Evolutionary conservation across 2,888 invertebrate species (phyloP).

Genomic region (Stenurella melanura): DNA sequence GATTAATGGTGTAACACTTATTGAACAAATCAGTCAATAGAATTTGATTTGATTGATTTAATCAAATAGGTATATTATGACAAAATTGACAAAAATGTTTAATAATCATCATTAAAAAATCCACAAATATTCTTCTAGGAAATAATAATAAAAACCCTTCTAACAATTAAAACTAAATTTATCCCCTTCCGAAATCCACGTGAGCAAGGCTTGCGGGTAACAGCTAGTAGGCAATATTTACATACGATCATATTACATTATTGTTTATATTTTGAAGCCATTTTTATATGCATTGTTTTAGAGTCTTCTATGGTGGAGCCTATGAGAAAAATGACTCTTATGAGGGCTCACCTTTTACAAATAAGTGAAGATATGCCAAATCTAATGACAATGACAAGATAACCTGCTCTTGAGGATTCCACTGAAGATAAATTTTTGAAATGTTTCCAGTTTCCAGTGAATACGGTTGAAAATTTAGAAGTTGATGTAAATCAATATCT

Average conservation of each 20-base stretch:
- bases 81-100: no score
- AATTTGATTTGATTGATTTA: not conserved
- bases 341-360: slow-evolving; percentile 6
- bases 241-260: no score
- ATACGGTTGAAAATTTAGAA: not conserved
- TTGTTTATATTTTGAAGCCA: not conserved
- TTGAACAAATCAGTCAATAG: no score
- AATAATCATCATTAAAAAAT: no score
- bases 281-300: not conserved
- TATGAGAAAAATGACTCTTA: slow-evolving; percentile 3
- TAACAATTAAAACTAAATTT: no score
- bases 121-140: no score
- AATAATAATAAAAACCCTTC: no score
- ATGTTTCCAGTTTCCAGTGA: not conserved
- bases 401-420: not conserved
- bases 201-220: no score
- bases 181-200: no score
- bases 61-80: no score
- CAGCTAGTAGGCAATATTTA: no score
- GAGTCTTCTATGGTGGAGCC: not conserved
- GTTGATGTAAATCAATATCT: not conserved
- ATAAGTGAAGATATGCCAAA: not conserved
- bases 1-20: not conserved
- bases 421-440: not conserved
- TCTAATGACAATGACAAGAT: not conserved